Evolutionary conservation across 64 coral and sea anemone genomes (phyloP), one percentile per base, ranked within the genome.

Genomic region (Exaiptasia diaphana): DNA sequence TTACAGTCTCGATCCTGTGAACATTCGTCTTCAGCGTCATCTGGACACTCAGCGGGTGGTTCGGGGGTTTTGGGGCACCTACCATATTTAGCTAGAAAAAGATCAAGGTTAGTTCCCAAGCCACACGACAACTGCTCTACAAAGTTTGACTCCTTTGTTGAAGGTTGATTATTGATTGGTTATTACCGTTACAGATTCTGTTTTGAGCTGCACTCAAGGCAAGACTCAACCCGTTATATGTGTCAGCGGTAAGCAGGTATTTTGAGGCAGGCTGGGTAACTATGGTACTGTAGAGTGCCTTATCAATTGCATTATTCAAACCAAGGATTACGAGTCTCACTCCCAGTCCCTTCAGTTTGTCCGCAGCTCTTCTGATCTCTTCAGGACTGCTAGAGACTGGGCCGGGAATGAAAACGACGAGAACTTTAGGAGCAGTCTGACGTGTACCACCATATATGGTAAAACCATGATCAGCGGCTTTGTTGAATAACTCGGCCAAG

Each of bases 361-460:
- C 29, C 6, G 74, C 60, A 5, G 73, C 84, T 15, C 29, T 20
- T 27, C 53, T 41, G 18, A 87, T 57, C 13, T 82, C 63, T 17
- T 76, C 72, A 73, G 32, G 73, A 23, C 21, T 67, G 28, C 44
- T 49, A 1, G 37, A 30, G 7, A 75, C 74, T 14, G 58, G 72
- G 20, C 75, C 84, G 26, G 84, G 84, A 17, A 87, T 64, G 26
- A 77, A 36, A 28, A 87, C 57, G 18, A 87, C 45, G 35, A 87
- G 71, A 35, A 64, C 62, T 69, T 87, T 87, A 0, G 84, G 84
- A 14, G 48, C 39, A 1, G 84, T 54, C 40, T 87, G 73, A 21
- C 84, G 44, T 8, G 71, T 57, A 38, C 84, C 84, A 22, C 84
- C 84, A 78, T 64, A 87, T 28, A 87, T 77, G 12, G 73, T 87